Evolutionary conservation across 2,797 vertebrate species (phyloP).

Genomic region (Dendrocincla fuliginosa): DNA sequence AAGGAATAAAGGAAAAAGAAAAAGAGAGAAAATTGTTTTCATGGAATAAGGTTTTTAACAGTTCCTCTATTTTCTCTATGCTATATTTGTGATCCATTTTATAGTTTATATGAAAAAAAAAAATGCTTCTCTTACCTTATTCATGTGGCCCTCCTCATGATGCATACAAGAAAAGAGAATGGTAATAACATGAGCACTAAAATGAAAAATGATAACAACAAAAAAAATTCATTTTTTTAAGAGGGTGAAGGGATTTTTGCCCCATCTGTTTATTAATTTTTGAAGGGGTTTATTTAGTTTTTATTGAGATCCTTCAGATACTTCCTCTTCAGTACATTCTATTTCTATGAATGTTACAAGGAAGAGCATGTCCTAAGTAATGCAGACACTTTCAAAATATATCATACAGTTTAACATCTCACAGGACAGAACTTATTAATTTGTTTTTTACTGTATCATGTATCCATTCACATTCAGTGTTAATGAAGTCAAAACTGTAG

Average conservation of each 20-base stretch:
- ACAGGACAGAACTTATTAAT: background rate
- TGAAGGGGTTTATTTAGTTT: background rate
- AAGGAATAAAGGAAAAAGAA: background rate
- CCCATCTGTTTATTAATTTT: background rate
- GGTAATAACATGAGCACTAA: accelerated
- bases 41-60: background rate
- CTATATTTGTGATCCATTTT: background rate
- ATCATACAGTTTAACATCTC: background rate
- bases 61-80: background rate
- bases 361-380: background rate
- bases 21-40: background rate
- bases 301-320: background rate
- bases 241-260: accelerated
- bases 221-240: background rate
- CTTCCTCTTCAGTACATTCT: background rate
- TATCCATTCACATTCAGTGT: background rate
- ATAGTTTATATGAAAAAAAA: background rate
- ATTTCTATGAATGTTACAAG: background rate
- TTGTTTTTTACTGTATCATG: background rate
- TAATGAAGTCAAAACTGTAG: background rate
- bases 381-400: background rate
- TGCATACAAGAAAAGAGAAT: background rate
- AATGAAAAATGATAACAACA: background rate
- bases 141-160: background rate
- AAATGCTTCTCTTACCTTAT: background rate